These are phyloP conservation scores for Procavia capensis DNA, from an alignment of 2,113 vertebrate genomes.

Conservation along the genomic window DNA sequence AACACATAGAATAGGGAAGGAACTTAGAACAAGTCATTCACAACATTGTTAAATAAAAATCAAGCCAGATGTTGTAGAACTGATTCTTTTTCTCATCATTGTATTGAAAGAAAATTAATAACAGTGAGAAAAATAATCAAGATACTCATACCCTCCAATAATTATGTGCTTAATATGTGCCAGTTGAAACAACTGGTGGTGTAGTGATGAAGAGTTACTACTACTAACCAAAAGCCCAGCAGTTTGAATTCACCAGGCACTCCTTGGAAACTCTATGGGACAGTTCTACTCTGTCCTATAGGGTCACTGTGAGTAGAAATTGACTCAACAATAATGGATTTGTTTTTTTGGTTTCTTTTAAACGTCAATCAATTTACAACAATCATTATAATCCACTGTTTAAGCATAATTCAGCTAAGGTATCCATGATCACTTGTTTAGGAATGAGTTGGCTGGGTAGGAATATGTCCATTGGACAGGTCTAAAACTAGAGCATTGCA, in stretches of 20 bases:
- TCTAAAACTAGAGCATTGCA: neutral
- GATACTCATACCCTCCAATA: neutral
- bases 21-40: neutral
- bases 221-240: too few species aligned
- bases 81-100: neutral
- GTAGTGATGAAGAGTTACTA: too few species aligned
- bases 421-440: neutral
- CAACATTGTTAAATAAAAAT: neutral
- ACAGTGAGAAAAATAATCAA: neutral
- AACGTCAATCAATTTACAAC: neutral
- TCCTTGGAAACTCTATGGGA: too few species aligned
- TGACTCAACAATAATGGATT: too few species aligned
- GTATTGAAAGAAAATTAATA: conserved; percentile 6
- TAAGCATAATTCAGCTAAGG: neutral
- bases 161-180: neutral
- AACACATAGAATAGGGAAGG: neutral
- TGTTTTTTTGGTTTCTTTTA: too few species aligned
- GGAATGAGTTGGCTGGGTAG: neutral
- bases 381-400: neutral
- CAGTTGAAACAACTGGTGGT: too few species aligned
- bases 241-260: too few species aligned
- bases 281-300: too few species aligned
- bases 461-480: neutral
- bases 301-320: too few species aligned
- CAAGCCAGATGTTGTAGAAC: neutral